These are phyloP conservation scores for Periparus ater DNA, from an alignment of 2,797 vertebrate species.

Conservation along the genomic window DNA sequence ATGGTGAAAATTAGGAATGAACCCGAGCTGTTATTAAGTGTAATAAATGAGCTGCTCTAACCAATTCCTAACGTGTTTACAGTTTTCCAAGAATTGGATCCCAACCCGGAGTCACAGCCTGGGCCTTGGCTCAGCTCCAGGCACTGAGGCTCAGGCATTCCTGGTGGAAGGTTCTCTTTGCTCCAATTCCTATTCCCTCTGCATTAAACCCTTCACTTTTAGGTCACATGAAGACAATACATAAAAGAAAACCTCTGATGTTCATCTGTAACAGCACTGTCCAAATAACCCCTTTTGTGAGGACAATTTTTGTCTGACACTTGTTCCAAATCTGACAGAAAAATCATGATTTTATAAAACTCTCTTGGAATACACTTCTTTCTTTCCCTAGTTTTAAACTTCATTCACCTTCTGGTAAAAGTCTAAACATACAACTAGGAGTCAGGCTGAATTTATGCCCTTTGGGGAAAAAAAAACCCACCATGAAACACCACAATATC, in stretches of 20 bases:
- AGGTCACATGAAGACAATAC: conserved; percentile 44
- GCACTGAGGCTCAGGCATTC: neutral
- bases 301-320: conserved; percentile 2
- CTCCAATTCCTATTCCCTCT: conserved; percentile 24
- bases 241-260: conserved; percentile 17
- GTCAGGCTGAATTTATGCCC: neutral
- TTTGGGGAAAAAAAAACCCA: neutral
- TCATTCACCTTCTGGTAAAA: neutral
- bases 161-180: conserved; percentile 32
- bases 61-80: neutral
- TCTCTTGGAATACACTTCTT: neutral
- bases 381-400: neutral
- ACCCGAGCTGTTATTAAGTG: neutral
- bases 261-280: neutral
- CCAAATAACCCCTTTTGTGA: neutral
- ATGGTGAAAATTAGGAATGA: neutral
- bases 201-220: conserved; percentile 16
- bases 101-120: neutral
- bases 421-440: neutral
- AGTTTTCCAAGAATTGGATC: neutral
- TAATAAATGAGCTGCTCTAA: neutral
- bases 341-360: neutral
- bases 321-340: neutral
- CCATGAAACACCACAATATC: neutral
- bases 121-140: neutral